phyloP scores from a whole-genome alignment of 1,140 invertebrate species.

The Intoshia linei region DNA sequence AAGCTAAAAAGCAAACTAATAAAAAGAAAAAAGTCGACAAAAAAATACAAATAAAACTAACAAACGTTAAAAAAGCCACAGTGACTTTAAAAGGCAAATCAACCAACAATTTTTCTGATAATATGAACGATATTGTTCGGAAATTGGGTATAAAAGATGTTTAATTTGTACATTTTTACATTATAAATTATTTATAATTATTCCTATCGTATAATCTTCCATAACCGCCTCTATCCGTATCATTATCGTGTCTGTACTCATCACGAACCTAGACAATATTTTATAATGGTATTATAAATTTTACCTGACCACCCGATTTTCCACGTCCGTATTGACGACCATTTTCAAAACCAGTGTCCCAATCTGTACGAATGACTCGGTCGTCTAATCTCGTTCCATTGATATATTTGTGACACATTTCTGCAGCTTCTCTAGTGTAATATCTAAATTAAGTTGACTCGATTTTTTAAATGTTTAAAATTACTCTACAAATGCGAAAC shows the following conservation, averaged over 20 bases:
- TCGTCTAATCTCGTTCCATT: conserved; percentile 88
- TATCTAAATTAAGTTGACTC: conserved; percentile 26
- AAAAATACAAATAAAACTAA: no score
- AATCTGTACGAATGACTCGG: conserved; percentile 75
- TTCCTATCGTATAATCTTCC: no score
- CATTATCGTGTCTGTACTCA: conserved; percentile 84
- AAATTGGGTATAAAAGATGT: no score
- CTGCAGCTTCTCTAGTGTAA: conserved; percentile 51
- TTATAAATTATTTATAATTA: no score
- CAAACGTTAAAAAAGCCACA: no score
- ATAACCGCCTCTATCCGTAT: conserved; percentile 71
- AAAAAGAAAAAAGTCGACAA: no score
- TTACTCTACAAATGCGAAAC: conserved; percentile 93
- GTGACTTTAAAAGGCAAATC: no score
- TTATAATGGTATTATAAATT: neutral
- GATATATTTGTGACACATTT: conserved; percentile 38
- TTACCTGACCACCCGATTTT: conserved; percentile 80
- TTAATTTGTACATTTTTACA: no score
- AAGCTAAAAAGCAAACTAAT: no score
- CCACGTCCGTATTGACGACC: conserved; percentile 86
- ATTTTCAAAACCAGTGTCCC: conserved; percentile 94
- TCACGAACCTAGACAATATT: conserved; percentile 42
- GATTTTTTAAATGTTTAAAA: conserved; percentile 6
- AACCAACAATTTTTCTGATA: no score
- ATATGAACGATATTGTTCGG: no score